A percentile compares a stretch with the other conserved stretches of the same genome.
Evolutionary conservation across 2,888 invertebrate genomes (phyloP).

Genomic region (Agelastica alni): DNA sequence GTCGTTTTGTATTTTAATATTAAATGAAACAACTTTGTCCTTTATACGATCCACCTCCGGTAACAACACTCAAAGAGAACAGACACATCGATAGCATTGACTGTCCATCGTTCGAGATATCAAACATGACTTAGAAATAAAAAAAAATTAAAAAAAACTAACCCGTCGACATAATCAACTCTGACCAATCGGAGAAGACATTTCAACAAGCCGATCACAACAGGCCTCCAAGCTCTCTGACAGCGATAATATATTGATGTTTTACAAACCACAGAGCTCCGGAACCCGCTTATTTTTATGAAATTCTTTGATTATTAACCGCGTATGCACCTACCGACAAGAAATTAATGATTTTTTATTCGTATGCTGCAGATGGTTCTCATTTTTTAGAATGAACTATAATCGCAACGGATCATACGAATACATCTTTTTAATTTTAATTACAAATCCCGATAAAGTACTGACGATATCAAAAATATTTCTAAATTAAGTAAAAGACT

Average conservation of each 20-base stretch:
- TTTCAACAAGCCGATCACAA: conserved; percentile 48
- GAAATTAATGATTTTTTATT: conserved; percentile 11
- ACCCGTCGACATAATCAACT: conserved; percentile 58
- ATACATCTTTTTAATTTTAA: no score
- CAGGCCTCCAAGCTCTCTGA: conserved; percentile 33
- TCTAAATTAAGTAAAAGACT: no score
- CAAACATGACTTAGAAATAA: conserved; percentile 54
- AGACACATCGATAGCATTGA: conserved; percentile 2
- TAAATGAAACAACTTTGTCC: no score
- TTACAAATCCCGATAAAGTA: no score
- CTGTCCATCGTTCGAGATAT: conserved; percentile 50
- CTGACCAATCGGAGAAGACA: conserved; percentile 56
- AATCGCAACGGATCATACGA: no score
- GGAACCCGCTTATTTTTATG: conserved; percentile 14
- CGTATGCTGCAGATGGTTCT: conserved; percentile 23
- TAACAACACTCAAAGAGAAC: conserved; percentile 4
- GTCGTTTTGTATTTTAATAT: no score
- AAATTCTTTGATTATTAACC: conserved; percentile 19
- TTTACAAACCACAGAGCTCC: conserved; percentile 15
- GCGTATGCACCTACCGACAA: conserved; percentile 10
- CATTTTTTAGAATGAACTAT: no score
- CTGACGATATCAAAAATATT: no score
- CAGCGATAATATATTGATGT: conserved; percentile 30
- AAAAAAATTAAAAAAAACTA: conserved; percentile 52
- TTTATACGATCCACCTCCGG: no score